Evolutionary conservation across 2,797 vertebrate genomes (phyloP).

Genomic region (Protosalanx chinensis): DNA sequence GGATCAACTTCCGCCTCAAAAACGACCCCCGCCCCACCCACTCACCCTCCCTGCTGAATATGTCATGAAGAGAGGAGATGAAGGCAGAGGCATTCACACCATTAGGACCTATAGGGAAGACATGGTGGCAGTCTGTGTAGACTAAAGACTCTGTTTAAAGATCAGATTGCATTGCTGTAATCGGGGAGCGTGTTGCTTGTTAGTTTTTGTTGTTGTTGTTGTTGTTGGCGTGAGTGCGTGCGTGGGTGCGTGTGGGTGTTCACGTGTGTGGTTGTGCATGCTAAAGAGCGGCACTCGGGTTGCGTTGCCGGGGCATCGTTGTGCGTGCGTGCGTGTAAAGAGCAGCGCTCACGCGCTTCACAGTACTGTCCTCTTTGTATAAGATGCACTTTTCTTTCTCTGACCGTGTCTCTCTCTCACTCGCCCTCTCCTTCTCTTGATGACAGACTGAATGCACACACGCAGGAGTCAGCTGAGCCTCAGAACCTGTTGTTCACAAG

Average conservation of each 20-base stretch:
- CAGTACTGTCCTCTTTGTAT: conserved; percentile 24
- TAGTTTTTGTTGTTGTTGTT: background rate
- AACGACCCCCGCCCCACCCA: too few relatives aligned
- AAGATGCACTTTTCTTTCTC: conserved; percentile 30
- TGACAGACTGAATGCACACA: conserved; percentile 27
- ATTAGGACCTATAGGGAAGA: background rate
- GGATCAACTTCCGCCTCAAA: too few relatives aligned
- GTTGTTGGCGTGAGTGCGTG: too few relatives aligned
- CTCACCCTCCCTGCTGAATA: conserved; percentile 7
- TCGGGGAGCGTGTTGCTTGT: background rate
- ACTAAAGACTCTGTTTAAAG: conserved; percentile 1
- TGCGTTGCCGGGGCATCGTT: background rate
- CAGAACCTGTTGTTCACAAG: conserved; percentile 15
- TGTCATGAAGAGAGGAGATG: background rate
- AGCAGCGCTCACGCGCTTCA: conserved; percentile 36
- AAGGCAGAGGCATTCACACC: background rate
- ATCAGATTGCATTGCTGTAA: background rate
- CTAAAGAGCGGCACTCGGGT: conserved; percentile 30
- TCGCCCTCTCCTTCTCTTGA: conserved; percentile 8
- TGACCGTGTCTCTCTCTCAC: background rate
- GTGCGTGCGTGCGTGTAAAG: conserved; percentile 5
- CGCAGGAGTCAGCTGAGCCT: background rate
- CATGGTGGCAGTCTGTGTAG: background rate
- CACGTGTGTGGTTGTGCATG: background rate
- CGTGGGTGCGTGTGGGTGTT: conserved; percentile 13